These are phyloP conservation scores for Neodiprion fabricii DNA, from an alignment of 1,140 invertebrate species.

Conservation along the genomic window DNA sequence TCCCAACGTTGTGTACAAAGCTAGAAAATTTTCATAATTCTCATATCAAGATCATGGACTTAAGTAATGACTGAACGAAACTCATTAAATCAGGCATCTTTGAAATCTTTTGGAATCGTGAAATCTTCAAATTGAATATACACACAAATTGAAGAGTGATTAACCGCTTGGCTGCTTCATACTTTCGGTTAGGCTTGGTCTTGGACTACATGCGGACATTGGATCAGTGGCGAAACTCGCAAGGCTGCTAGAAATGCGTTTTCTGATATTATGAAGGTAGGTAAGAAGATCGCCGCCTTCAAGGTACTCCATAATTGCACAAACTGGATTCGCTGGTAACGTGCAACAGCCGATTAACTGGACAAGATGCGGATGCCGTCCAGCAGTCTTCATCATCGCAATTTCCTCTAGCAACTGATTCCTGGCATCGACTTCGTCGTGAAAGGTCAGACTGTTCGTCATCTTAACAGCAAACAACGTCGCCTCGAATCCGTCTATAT, in stretches of 20 bases:
- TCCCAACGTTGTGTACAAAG: conserved; percentile 58
- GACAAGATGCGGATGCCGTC: conserved; percentile 80
- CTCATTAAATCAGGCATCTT: too few relatives aligned
- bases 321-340: conserved; percentile 65
- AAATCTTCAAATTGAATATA: too few relatives aligned
- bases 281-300: conserved; percentile 79
- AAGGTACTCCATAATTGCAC: conserved; percentile 82
- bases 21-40: conserved; percentile 38
- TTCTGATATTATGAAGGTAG: conserved; percentile 55
- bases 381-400: conserved; percentile 78
- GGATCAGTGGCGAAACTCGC: neutral
- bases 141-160: too few relatives aligned
- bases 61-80: too few relatives aligned
- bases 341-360: conserved; percentile 81
- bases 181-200: conserved; percentile 51
- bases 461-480: conserved; percentile 76
- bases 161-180: conserved; percentile 19
- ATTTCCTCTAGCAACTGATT: conserved; percentile 80
- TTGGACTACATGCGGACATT: conserved; percentile 29
- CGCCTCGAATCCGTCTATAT: conserved; percentile 58
- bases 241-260: neutral
- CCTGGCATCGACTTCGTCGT: conserved; percentile 65
- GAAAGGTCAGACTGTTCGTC: conserved; percentile 59
- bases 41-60: too few relatives aligned
- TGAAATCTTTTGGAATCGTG: too few relatives aligned